A percentile compares a stretch with the other conserved stretches of the same genome.
These are phyloP conservation scores for Mellilla xanthometata DNA, from an alignment of 2,888 invertebrate genomes.

Conservation along the genomic window DNA sequence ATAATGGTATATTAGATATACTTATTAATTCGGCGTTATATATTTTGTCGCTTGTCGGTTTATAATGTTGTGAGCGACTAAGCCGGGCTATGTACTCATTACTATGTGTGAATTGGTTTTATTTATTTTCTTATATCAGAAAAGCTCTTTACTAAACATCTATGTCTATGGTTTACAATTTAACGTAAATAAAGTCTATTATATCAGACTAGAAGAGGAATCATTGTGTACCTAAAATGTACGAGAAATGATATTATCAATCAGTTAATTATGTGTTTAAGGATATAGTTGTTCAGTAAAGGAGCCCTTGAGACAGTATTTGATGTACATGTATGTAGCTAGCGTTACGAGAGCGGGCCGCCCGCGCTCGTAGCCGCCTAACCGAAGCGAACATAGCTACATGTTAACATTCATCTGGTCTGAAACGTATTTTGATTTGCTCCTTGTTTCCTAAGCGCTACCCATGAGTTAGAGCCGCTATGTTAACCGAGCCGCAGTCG, in stretches of 20 bases:
- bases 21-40: constrained; percentile 54
- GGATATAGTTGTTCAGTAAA: constrained; percentile 23
- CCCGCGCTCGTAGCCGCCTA: constrained; percentile 81
- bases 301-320: constrained; percentile 43
- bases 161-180: constrained; percentile 32
- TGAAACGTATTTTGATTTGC: constrained; percentile 58
- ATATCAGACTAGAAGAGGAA: too few relatives aligned
- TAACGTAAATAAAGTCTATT: too few relatives aligned
- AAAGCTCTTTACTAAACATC: constrained; percentile 53
- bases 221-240: too few relatives aligned
- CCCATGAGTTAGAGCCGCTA: constrained; percentile 55
- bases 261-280: too few relatives aligned
- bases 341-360: constrained; percentile 62
- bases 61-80: constrained; percentile 56
- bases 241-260: too few relatives aligned
- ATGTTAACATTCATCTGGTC: constrained; percentile 52
- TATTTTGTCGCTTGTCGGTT: constrained; percentile 62
- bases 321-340: constrained; percentile 64
- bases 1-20: constrained; percentile 52
- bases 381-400: constrained; percentile 51
- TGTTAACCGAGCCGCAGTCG: constrained; percentile 35
- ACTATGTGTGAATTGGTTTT: constrained; percentile 63
- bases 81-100: constrained; percentile 58
- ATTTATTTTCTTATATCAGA: constrained; percentile 49
- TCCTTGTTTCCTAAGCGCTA: constrained; percentile 62